These are phyloP conservation scores for Bradypodion pumilum DNA, from an alignment of 2,797 vertebrate species.

Conservation along the genomic window DNA sequence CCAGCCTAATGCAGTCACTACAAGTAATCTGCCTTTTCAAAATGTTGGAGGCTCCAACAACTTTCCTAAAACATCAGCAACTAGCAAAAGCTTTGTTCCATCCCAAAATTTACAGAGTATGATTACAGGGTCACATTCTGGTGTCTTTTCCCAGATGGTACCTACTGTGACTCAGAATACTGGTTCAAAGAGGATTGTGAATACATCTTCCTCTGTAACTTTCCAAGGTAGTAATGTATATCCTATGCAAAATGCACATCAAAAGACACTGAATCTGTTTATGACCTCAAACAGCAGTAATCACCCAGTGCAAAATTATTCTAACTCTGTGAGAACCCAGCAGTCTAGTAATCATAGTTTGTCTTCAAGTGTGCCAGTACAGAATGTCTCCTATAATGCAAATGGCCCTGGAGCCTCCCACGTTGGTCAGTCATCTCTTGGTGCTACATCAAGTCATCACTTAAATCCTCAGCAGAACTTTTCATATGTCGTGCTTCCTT, in stretches of 20 bases:
- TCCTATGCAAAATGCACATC: background rate
- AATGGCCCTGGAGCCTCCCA: conserved; percentile 32
- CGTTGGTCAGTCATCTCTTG: conserved; percentile 12
- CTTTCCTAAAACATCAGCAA: conserved; percentile 50
- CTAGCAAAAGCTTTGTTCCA: conserved; percentile 45
- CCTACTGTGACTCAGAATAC: conserved; percentile 47
- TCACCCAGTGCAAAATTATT: conserved; percentile 49
- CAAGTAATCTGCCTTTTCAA: conserved; percentile 35
- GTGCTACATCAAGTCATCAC: conserved; percentile 40
- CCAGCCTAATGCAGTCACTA: conserved; percentile 30
- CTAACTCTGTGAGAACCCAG: conserved; percentile 45
- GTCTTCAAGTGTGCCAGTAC: conserved; percentile 14
- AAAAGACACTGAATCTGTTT: conserved; percentile 48
- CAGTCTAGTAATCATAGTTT: conserved; percentile 43
- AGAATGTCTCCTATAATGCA: conserved; percentile 10
- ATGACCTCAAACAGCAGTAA: background rate
- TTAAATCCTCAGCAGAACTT: conserved; percentile 49
- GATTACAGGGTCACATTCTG: conserved; percentile 13
- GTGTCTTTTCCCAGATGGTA: conserved; percentile 29
- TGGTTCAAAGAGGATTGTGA: conserved; percentile 50
- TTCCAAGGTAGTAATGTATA: conserved; percentile 43
- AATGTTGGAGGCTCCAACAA: conserved; percentile 49
- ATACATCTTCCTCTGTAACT: conserved; percentile 19
- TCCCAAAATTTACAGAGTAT: conserved; percentile 50
- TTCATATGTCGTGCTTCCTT: background rate